Percentiles rank a stretch among this genome's conserved stretches.
Conservation (phyloP, 2,797 vertebrate genomes). For the Pangasius djambal region DNA sequence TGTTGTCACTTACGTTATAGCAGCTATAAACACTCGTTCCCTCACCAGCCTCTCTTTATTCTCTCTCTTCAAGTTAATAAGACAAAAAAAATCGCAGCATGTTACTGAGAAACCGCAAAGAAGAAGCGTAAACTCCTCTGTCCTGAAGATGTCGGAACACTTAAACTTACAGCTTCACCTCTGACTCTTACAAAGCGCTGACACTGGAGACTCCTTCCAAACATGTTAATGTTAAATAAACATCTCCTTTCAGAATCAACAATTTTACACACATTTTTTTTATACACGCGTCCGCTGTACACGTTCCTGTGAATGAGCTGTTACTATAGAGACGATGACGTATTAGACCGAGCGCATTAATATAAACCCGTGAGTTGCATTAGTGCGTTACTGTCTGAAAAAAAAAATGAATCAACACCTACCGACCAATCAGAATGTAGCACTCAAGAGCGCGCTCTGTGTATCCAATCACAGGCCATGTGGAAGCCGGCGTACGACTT, state of each 20-base stretch:
- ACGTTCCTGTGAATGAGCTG: too few species aligned
- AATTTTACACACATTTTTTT: not conserved
- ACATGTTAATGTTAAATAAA: too few species aligned
- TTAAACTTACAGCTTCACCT: not conserved
- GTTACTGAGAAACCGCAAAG: not conserved
- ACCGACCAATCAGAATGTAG: not conserved
- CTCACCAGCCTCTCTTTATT: not conserved
- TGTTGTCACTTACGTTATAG: not conserved
- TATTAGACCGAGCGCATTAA: too few species aligned
- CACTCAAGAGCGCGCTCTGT: not conserved
- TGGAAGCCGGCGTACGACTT: constrained; percentile 98
- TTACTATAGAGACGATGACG: too few species aligned
- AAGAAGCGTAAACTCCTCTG: too few species aligned
- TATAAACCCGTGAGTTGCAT: not conserved
- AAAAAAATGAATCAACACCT: not conserved
- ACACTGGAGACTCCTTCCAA: too few species aligned
- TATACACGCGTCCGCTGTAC: too few species aligned
- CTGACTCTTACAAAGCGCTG: too few species aligned
- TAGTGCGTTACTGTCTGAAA: not conserved
- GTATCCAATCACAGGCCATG: constrained; percentile 81
- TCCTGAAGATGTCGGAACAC: not conserved
- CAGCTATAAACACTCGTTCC: not conserved
- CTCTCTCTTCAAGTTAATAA: not conserved
- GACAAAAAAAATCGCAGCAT: too few species aligned
- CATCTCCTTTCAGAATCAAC: not conserved